Percentiles rank a stretch among this genome's conserved stretches.
Evolutionary conservation across 2,113 vertebrate genomes (phyloP).

Genomic region (Puffinus mauretanicus): DNA sequence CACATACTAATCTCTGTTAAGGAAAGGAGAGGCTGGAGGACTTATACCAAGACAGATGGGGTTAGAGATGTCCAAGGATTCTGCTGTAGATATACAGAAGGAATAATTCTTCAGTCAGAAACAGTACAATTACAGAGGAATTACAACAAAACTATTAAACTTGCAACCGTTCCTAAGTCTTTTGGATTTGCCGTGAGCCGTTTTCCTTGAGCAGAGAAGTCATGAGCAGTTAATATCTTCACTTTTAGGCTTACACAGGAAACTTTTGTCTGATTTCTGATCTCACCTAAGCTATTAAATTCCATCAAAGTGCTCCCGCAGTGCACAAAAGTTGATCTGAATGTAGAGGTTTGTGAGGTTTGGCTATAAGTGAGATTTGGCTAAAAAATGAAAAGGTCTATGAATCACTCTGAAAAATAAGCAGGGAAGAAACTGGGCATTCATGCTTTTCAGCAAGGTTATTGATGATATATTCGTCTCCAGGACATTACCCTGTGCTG

Average conservation of each 20-base stretch:
- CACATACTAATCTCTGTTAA: neutral
- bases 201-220: neutral
- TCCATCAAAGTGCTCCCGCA: neutral
- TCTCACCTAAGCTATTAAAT: neutral
- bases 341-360: neutral
- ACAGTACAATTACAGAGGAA: neutral
- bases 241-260: neutral
- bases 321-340: neutral
- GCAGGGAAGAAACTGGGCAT: slow-evolving; percentile 29
- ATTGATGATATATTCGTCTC: slow-evolving; percentile 8
- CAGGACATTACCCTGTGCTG: slow-evolving; percentile 50
- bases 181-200: neutral
- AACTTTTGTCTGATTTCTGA: neutral
- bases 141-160: neutral
- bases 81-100: neutral
- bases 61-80: neutral
- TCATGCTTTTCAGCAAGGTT: neutral
- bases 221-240: neutral
- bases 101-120: neutral
- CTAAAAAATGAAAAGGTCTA: neutral
- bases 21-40: neutral
- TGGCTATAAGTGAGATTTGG: neutral
- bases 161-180: neutral
- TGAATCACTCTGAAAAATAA: slow-evolving; percentile 54
- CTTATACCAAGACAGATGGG: neutral